A percentile compares a stretch with the other conserved stretches of the same genome.
phyloP scores from a whole-genome alignment of 2,113 vertebrate species.

The Phalacrocorax carbo region DNA sequence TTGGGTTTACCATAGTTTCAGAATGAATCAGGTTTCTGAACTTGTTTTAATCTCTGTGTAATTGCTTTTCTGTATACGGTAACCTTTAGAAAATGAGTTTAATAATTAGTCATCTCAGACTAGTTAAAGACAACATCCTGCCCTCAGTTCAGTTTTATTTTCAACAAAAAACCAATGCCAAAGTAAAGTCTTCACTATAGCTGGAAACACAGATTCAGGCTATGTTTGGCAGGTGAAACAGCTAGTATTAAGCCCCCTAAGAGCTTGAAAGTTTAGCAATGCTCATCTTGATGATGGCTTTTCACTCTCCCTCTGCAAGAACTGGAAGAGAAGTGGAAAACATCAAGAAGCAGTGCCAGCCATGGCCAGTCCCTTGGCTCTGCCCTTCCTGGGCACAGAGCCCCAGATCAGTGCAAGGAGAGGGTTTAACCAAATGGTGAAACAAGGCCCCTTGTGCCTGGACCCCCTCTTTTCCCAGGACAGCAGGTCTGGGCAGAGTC shows the following conservation, averaged over 20 bases:
- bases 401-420: background rate
- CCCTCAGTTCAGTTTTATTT: slow-evolving; percentile 71
- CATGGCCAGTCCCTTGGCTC: background rate
- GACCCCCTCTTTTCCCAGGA: background rate
- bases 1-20: slow-evolving; percentile 74
- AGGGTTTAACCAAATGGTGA: background rate
- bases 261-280: background rate
- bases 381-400: background rate
- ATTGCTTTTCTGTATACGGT: slow-evolving; percentile 72
- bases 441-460: background rate
- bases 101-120: slow-evolving; percentile 80
- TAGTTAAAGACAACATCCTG: slow-evolving; percentile 74
- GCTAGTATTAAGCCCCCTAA: background rate
- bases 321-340: background rate
- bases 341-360: background rate
- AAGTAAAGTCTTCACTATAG: slow-evolving; percentile 39
- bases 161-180: slow-evolving; percentile 58
- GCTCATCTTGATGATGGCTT: background rate
- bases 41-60: slow-evolving; percentile 62
- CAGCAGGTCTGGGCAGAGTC: background rate
- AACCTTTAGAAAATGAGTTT: slow-evolving; percentile 79
- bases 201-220: slow-evolving; percentile 9
- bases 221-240: background rate
- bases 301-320: background rate
- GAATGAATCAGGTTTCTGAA: slow-evolving; percentile 78